Base-by-base conservation (phyloP, 2,113 vertebrate genomes). In the Ciconia boyciana region DNA sequence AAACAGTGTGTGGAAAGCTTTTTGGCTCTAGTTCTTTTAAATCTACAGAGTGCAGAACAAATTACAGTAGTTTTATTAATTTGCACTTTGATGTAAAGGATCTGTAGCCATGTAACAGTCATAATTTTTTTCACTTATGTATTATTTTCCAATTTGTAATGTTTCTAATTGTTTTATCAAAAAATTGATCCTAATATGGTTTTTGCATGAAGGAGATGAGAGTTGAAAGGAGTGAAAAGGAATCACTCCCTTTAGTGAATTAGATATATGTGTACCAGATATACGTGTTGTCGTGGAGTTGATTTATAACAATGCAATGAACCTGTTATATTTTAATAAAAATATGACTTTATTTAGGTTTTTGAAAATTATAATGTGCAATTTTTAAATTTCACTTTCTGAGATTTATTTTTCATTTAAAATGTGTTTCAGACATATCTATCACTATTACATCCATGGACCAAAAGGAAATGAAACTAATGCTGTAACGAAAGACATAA, bases 381-480 rank as follows among this genome's bases (percentile, higher is more conserved):
- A 28, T 8, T 76, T 85, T 21, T 11, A 39, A 44, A 25, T 65
- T 83, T 87, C 61, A 25, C 29, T 74, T 95, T 32, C 19, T 88
- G 13, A 39, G 1, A 43, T 11, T 51, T 64, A 19, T 87, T 87
- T 89, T 79, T 54, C 4, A 61, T 48, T 84, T 48, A 57, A 92
- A 92, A 39, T 85, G 10, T 87, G 61, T 97, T 98, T 96, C 96
- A 99, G 99, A 68, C 99, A 99, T 96, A 98, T 99, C 69, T 99
- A 99, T 97, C 99, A 99, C 97, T 99, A 99, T 92, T 99, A 99
- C 93, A 98, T 99, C 93, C 99, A 99, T 83, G 99, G 99, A 69
- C 96, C 98, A 74, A 97, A 98, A 96, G 99, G 99, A 96, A 99
- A 99, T 81, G 96, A 98, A 89, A 49, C 68, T 58, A 96, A 13